These are phyloP conservation scores for Erpetoichthys calabaricus DNA, from an alignment of 2,797 vertebrate species.

Conservation along the genomic window DNA sequence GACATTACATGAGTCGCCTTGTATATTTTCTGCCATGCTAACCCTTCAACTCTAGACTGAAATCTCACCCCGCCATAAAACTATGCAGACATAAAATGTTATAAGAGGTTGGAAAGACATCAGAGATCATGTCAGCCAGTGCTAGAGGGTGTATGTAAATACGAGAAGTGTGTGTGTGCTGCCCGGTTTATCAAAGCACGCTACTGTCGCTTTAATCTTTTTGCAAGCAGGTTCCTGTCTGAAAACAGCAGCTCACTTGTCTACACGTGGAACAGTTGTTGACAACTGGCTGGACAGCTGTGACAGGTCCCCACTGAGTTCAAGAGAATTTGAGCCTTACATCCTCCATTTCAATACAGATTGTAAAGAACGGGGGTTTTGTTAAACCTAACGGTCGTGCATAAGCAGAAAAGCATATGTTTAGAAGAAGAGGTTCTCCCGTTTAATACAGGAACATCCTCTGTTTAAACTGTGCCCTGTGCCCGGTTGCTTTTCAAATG, in stretches of 20 bases:
- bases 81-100: neutral
- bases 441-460: too few relatives aligned
- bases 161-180: constrained; percentile 14
- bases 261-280: constrained; percentile 71
- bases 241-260: constrained; percentile 69
- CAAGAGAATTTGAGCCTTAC: constrained; percentile 61
- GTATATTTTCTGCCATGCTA: neutral
- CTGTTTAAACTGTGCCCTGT: too few relatives aligned
- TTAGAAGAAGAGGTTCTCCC: too few relatives aligned
- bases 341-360: constrained; percentile 37
- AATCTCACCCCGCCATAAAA: neutral
- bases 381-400: too few relatives aligned
- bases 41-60: neutral
- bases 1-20: too few relatives aligned
- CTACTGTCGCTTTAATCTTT: constrained; percentile 40
- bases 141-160: constrained; percentile 18
- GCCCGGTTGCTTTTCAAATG: too few relatives aligned
- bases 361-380: constrained; percentile 37
- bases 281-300: constrained; percentile 63
- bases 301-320: constrained; percentile 51
- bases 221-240: constrained; percentile 41
- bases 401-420: too few relatives aligned
- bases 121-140: constrained; percentile 17
- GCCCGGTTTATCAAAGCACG: constrained; percentile 28
- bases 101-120: constrained; percentile 28